Percentiles rank a stretch among this genome's conserved stretches.
These are phyloP conservation scores for Amblyjoppa fuscipennis DNA, from an alignment of 2,888 invertebrate genomes.

Conservation along the genomic window DNA sequence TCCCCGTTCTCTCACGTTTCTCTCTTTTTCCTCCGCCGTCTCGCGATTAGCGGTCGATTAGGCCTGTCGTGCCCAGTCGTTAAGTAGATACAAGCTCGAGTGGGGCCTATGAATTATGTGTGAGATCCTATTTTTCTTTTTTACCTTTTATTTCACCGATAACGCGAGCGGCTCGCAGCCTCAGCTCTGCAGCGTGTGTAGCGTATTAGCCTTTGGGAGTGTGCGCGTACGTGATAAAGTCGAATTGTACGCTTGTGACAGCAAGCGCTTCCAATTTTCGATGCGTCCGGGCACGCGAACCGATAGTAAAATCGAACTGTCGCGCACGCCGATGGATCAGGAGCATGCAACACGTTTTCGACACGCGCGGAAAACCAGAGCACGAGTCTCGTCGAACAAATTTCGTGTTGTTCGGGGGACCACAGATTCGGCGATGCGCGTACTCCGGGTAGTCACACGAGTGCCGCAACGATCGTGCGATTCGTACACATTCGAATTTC, in stretches of 20 bases:
- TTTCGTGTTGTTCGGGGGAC: not conserved
- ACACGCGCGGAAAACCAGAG: too few species aligned
- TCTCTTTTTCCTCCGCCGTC: slow-evolving; percentile 35
- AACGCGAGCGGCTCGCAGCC: slow-evolving; percentile 30
- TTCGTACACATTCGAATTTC: slow-evolving; percentile 7
- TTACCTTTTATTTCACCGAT: slow-evolving; percentile 33
- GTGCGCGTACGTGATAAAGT: not conserved
- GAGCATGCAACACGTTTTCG: too few species aligned
- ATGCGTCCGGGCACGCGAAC: not conserved
- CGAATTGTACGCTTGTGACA: not conserved
- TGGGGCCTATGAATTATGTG: slow-evolving; percentile 75
- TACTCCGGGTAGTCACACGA: not conserved
- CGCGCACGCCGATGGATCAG: too few species aligned
- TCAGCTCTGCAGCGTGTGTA: not conserved
- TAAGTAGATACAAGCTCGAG: slow-evolving; percentile 76
- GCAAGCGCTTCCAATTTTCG: not conserved
- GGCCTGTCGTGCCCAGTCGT: slow-evolving; percentile 78
- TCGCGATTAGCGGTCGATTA: slow-evolving; percentile 82
- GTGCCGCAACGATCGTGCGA: not conserved
- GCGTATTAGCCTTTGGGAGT: not conserved
- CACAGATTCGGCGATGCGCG: slow-evolving; percentile 1
- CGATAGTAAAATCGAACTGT: not conserved
- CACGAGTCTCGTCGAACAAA: not conserved
- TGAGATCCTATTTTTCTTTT: slow-evolving; percentile 37
- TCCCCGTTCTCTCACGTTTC: slow-evolving; percentile 15